Evolutionary conservation across 2,888 invertebrate genomes (phyloP).

Genomic region (Pollenia labialis): DNA sequence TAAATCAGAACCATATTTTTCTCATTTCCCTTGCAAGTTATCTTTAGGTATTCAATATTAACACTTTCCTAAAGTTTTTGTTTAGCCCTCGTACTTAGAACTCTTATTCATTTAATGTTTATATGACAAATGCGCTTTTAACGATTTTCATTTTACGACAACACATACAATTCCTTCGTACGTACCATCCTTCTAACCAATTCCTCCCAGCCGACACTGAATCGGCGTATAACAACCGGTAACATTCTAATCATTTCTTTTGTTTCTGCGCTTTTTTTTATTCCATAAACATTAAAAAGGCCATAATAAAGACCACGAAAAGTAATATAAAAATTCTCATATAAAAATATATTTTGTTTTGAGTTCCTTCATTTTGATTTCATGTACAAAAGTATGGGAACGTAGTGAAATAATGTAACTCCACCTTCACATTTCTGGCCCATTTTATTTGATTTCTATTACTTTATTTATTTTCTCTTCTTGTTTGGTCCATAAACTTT

Average conservation of each 20-base stretch:
- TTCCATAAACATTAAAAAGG: conserved; percentile 64
- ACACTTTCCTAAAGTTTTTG: not conserved
- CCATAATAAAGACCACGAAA: conserved; percentile 60
- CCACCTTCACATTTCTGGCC: conserved; percentile 36
- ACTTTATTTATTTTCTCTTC: conserved; percentile 57
- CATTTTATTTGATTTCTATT: conserved; percentile 65
- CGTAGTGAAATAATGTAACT: not conserved
- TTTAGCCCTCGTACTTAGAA: not conserved
- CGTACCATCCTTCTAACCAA: conserved; percentile 21
- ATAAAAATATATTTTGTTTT: conserved; percentile 53
- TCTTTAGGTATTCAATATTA: not conserved
- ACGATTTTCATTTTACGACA: conserved; percentile 58
- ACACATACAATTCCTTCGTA: conserved; percentile 8
- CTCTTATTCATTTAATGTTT: conserved; percentile 31
- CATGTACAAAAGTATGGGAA: not conserved
- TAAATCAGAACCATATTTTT: no score
- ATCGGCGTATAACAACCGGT: conserved; percentile 47
- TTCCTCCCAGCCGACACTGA: conserved; percentile 15
- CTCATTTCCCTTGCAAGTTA: no score
- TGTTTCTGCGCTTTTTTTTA: conserved; percentile 28
- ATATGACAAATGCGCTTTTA: conserved; percentile 65
- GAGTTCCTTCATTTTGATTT: conserved; percentile 1
- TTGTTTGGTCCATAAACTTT: conserved; percentile 65
- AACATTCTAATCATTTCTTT: conserved; percentile 62
- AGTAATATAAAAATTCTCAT: conserved; percentile 60